Evolutionary conservation across 2,888 invertebrate genomes (phyloP), one percentile per base, ranked within the genome.

Genomic region (Drosophila nr. perissopoda): DNA sequence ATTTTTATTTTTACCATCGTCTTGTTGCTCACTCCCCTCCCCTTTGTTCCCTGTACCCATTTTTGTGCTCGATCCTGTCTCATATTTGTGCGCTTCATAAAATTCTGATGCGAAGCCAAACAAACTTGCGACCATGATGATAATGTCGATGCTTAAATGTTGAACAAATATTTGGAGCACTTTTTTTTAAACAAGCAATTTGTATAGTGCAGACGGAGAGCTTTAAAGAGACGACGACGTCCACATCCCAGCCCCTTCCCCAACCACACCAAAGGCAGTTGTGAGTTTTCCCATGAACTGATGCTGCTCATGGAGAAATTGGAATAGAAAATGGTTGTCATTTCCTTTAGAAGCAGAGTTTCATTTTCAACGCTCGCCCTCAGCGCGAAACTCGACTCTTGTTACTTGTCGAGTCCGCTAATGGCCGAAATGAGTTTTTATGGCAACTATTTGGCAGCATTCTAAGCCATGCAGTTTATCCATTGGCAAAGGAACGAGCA

Each of bases 21-120:
- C 70, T 79, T 58, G 70, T 58, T 58, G 42, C 67, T 54, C 69
- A 52, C 46, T 42, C 38, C 54, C 34, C 42, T 10, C n/a, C 0
- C 13, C 27, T n/a, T 11, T 18, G 10, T 5, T n/a, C 21, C 6
- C 11, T 11, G 8, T 65, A 21, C n/a, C 52, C 16, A 40, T 60
- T 25, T 36, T 67, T 56, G 58, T 64, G 33, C 67, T 76, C 51
- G 81, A 80, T 83, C 65, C 73, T 83, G 78, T 73, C 81, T 79
- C 76, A 82, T 87, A 80, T 86, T 83, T 74, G 87, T 83, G 76
- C 89, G 87, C 90, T 88, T 79, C 87, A 88, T 90, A 88, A 88
- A 88, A 86, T 76, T 79, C 82, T 82, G 84, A 85, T 87, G 77
- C 64, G 78, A 82, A 82, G 84, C 81, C 84, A 81, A 82, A 84